A percentile compares a stretch with the other conserved stretches of the same genome.
Conservation (phyloP, 2,888 invertebrate genomes). For the Ceriagrion tenellum region DNA sequence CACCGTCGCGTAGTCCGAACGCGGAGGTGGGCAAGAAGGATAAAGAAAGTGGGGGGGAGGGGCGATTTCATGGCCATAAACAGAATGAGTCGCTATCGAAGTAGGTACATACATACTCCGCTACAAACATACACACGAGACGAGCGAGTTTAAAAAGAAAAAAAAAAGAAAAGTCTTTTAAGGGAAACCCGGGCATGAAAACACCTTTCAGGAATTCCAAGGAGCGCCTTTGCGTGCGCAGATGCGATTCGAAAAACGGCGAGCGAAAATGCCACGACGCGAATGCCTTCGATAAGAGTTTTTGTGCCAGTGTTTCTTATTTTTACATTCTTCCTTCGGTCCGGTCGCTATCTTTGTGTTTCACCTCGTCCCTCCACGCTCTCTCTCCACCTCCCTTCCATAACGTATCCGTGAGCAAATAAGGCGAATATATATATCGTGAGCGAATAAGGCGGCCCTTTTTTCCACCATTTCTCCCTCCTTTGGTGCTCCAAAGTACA, state of each 20-base stretch:
- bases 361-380: neutral
- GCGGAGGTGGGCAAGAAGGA: too few species aligned
- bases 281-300: constrained; percentile 28
- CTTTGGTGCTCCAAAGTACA: neutral
- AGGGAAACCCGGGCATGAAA: neutral
- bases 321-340: neutral
- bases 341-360: neutral
- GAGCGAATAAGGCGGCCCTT: neutral
- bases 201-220: neutral
- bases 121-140: neutral
- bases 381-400: neutral
- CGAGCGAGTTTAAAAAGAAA: neutral
- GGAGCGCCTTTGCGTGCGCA: neutral
- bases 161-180: too few species aligned
- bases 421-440: neutral
- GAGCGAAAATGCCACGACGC: constrained; percentile 19
- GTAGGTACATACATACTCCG: neutral
- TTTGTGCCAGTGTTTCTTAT: constrained; percentile 17
- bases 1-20: neutral
- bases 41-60: neutral
- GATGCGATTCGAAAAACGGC: neutral
- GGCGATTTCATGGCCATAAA: neutral
- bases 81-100: neutral
- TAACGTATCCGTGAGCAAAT: neutral
- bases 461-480: neutral